Evolutionary conservation across 2,113 vertebrate genomes (phyloP), one percentile per base, ranked within the genome.

Genomic region (Xiphorhynchus elegans): DNA sequence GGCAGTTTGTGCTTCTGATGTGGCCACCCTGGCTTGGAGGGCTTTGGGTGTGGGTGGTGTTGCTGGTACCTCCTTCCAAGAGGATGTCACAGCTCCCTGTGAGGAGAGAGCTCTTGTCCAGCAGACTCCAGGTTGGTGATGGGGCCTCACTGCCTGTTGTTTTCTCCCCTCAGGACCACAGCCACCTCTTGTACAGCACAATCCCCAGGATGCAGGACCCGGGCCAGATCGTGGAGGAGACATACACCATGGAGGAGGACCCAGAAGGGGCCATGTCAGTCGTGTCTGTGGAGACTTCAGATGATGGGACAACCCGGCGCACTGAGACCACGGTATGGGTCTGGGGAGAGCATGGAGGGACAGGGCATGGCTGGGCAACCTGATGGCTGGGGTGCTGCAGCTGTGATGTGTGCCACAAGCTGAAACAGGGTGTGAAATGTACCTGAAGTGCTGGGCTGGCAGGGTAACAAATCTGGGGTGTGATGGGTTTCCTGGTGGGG

Each of bases 151-250:
- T 28, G 17, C 58, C 29, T 39, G 11, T 29, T 1, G 10, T 52
- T 24, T 73, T 44, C 24, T 85, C 47, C 56, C 60, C 46, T 10
- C 63, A 98, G 98, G 98, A 98, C 90, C 98, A 98, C 79, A 98
- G 97, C 92, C 98, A 98, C 77, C 97, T 98, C 89, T 92, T 98
- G 59, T 98, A 98, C 87, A 98, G 97, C 96, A 98, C 98, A 17
- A 96, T 98, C 80, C 97, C 98, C 97, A 99, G 98, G 97, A 99
- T 99, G 98, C 98, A 98, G 98, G 99, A 99, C 90, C 99, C 99
- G 3, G 98, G 99, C 89, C 99, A 99, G 96, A 87, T 99, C 23
- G 96, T 99, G 86, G 98, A 98, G 97, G 98, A 99, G 98, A 98
- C 98, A 0, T 99, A 98, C 83, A 99, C 97, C 4, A 97, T 99